Conservation (phyloP, 2,888 invertebrate species). For the Drosophila macrospina region DNA sequence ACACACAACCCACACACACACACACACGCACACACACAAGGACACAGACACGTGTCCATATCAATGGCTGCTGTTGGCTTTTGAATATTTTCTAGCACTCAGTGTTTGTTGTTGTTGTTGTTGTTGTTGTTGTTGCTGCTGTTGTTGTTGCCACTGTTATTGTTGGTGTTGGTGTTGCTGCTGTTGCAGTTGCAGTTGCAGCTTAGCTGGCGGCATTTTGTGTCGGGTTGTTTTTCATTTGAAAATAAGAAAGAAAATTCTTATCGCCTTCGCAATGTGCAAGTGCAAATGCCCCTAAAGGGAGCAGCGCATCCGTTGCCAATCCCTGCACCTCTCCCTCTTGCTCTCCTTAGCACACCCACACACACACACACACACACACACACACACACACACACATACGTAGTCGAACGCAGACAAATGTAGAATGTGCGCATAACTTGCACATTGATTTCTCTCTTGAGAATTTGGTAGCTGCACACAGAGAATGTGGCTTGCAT, state of each 20-base stretch:
- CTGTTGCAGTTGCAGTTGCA: slow-evolving; percentile 53
- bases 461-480: slow-evolving; percentile 48
- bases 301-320: slow-evolving; percentile 62
- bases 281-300: slow-evolving; percentile 77
- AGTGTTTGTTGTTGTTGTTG: slow-evolving; percentile 12
- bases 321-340: slow-evolving; percentile 1
- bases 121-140: slow-evolving; percentile 21
- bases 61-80: slow-evolving; percentile 69
- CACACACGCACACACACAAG: slow-evolving; percentile 30
- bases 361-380: slow-evolving; percentile 10
- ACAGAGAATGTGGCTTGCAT: slow-evolving; percentile 28
- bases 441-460: slow-evolving; percentile 78
- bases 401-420: slow-evolving; percentile 20
- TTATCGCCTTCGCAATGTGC: slow-evolving; percentile 75
- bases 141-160: slow-evolving; percentile 9
- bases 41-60: slow-evolving; percentile 69
- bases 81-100: slow-evolving; percentile 71
- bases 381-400: slow-evolving; percentile 6
- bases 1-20: slow-evolving; percentile 32
- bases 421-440: slow-evolving; percentile 73
- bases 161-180: slow-evolving; percentile 19
- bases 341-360: not conserved
- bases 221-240: slow-evolving; percentile 76
- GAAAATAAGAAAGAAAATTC: slow-evolving; percentile 78
- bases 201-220: slow-evolving; percentile 70